Base-by-base conservation (phyloP, 64 coral and sea anemone genomes). In the Anthopleura sola region DNA sequence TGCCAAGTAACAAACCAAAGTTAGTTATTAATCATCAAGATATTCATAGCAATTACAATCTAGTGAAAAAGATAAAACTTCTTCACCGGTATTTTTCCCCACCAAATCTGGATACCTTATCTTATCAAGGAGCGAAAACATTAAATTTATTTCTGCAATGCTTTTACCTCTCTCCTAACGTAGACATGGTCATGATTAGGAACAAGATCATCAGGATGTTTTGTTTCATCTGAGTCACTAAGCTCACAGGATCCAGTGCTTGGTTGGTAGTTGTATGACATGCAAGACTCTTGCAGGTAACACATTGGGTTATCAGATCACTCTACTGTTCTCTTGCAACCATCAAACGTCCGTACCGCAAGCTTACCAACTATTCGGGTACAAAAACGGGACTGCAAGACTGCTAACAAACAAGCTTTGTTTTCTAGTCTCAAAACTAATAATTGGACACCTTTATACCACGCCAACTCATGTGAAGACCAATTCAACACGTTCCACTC, bases 401-500 rank as follows among this genome's bases (percentile, higher is more conserved):
- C 79, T 29, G 40, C n/a, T 21, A 82, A 82, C 31, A 82, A 34
- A 37, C 5, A 11, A 2, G 31, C n/a, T 28, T 38, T 82, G 38
- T 53, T 82, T 53, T 54, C 23, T 26, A 53, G n/a, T 15, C 80
- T 82, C 24, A 46, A 82, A 44, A 31, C 80, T 24, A 53, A 31
- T 26, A 53, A 84, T 28, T 84, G 82, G 82, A 36, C 26, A 18
- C 51, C 82, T 17, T n/a, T 84, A 36, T 84, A 84, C n/a, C 26
- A 16, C 29, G 37, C 21, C 16, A 37, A 84, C 9, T 54, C 82
- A 14, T 84, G 82, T 84, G 82, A 84, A 84, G 50, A 84, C 82
- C 49, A 60, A 84, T 37, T 84, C 38, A 84, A 84, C 53, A 20
- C 37, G 9, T 84, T 84, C 54, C 82, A 84, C 33, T 37, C 2